A percentile compares a stretch with the other conserved stretches of the same genome.
Conservation (phyloP, 2,888 invertebrate genomes). For the Hydriomena furcata region DNA sequence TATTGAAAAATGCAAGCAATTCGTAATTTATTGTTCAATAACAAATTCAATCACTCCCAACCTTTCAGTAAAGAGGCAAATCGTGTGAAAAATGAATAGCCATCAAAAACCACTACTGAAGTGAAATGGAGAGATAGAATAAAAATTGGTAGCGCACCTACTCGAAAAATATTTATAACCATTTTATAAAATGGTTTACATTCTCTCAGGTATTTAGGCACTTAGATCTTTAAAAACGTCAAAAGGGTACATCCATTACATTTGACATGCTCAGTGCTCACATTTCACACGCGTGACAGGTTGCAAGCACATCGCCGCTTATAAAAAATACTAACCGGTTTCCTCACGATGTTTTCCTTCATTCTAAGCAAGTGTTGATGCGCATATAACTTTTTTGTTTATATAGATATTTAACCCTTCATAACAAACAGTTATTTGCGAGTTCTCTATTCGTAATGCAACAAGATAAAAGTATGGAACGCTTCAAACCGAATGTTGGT, state of each 20-base stretch:
- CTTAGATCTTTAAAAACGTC: too few species aligned
- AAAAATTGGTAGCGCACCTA: not conserved
- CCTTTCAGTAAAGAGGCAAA: slow-evolving; percentile 32
- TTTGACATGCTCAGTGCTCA: too few species aligned
- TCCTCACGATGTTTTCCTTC: too few species aligned
- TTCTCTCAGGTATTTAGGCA: too few species aligned
- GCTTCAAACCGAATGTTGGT: slow-evolving; percentile 30
- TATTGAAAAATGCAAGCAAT: slow-evolving; percentile 34
- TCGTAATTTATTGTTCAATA: slow-evolving; percentile 36
- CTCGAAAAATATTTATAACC: not conserved
- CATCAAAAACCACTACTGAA: slow-evolving; percentile 16
- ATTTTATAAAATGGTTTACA: not conserved
- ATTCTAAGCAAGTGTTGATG: too few species aligned
- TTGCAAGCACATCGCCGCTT: too few species aligned
- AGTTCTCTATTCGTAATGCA: slow-evolving; percentile 15
- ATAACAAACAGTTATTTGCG: slow-evolving; percentile 9
- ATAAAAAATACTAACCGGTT: too few species aligned
- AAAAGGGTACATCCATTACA: too few species aligned
- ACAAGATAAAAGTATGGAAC: slow-evolving; percentile 30
- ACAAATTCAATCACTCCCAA: slow-evolving; percentile 31
- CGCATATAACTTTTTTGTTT: too few species aligned
- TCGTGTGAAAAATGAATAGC: slow-evolving; percentile 32
- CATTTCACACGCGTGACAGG: too few species aligned
- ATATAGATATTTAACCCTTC: too few species aligned
- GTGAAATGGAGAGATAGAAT: slow-evolving; percentile 9